phyloP scores from a whole-genome alignment of 2,113 vertebrate genomes.

The Actenoides lindsayi region DNA sequence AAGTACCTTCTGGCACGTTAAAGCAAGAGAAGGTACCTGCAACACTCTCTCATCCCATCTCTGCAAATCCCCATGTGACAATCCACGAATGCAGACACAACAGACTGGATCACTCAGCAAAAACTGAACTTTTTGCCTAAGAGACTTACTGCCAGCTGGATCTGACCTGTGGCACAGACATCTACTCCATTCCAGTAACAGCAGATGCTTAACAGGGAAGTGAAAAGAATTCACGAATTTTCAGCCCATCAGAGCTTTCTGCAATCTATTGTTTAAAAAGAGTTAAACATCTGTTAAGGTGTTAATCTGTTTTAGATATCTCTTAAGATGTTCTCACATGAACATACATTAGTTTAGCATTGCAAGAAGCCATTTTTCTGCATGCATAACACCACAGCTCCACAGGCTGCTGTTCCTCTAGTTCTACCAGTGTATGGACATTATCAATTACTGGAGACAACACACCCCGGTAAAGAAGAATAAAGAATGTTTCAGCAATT shows the following conservation, averaged over 20 bases:
- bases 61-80: not conserved
- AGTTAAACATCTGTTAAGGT: not conserved
- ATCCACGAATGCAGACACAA: not conserved
- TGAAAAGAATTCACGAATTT: not conserved
- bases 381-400: fast-evolving
- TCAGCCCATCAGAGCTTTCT: not conserved
- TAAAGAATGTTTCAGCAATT: not conserved
- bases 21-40: not conserved
- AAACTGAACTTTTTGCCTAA: not conserved
- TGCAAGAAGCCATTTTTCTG: not conserved
- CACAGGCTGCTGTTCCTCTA: not conserved
- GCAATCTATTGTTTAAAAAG: not conserved
- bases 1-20: not conserved
- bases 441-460: not conserved
- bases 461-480: not conserved
- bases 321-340: not conserved
- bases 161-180: not conserved
- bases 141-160: not conserved
- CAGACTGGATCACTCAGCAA: not conserved
- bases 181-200: not conserved
- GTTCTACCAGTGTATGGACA: fast-evolving
- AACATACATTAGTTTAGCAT: not conserved
- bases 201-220: not conserved
- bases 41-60: too few species aligned
- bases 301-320: too few species aligned